phyloP scores from a whole-genome alignment of 1,140 invertebrate genomes.

The Pseudomyrmex sp. region DNA sequence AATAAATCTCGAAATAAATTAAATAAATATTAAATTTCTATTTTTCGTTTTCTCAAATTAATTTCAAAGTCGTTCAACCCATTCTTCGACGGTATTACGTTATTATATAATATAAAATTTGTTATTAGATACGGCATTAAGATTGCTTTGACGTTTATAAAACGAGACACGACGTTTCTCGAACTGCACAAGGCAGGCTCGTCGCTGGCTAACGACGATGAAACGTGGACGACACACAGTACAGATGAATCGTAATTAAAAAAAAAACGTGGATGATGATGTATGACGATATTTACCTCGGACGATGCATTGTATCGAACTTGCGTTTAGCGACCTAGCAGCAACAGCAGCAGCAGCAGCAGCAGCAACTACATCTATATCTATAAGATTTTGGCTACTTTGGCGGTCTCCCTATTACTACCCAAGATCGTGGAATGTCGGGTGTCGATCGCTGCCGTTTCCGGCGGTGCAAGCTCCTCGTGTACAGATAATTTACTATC shows the following conservation, averaged over 20 bases:
- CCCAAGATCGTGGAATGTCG: conserved; percentile 66
- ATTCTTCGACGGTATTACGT: neutral
- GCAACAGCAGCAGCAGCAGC: too few species aligned
- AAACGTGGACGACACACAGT: neutral
- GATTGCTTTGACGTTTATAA: neutral
- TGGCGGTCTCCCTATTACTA: conserved; percentile 53
- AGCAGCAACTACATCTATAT: conserved; percentile 62
- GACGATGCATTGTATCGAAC: conserved; percentile 46
- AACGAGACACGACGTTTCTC: conserved; percentile 44
- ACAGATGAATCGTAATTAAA: neutral
- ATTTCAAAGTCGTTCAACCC: neutral
- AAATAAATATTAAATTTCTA: neutral
- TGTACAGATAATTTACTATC: conserved; percentile 73
- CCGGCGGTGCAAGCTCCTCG: conserved; percentile 68
- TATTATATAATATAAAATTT: too few species aligned
- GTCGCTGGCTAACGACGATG: conserved; percentile 39
- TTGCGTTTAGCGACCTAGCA: conserved; percentile 37
- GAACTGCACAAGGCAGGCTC: conserved; percentile 24
- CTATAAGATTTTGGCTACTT: conserved; percentile 53
- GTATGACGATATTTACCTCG: conserved; percentile 54
- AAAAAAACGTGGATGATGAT: conserved; percentile 7
- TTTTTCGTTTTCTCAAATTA: neutral
- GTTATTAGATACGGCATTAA: neutral
- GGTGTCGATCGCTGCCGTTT: conserved; percentile 60
- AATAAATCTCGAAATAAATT: neutral